Evolutionary conservation across 2,113 vertebrate genomes (phyloP).

Genomic region (Baryphthengus martii): DNA sequence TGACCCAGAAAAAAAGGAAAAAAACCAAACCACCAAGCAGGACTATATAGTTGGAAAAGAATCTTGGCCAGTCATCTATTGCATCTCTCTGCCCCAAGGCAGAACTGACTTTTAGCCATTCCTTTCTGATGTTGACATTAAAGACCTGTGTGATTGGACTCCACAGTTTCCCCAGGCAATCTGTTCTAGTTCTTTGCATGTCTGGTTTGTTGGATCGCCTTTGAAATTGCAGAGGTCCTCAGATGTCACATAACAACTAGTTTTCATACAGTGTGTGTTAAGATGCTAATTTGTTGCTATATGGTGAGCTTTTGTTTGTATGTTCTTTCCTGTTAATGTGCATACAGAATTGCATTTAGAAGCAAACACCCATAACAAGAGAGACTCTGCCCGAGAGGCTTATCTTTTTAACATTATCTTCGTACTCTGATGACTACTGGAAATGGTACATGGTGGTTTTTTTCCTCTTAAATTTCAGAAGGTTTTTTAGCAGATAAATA

Average conservation of each 20-base stretch:
- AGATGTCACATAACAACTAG: neutral
- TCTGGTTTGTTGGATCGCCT: neutral
- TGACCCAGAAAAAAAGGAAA: neutral
- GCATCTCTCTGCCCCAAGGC: neutral
- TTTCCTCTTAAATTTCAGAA: neutral
- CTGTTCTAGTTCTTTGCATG: neutral
- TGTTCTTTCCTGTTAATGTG: neutral
- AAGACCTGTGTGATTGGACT: neutral
- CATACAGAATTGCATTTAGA: neutral
- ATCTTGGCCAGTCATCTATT: neutral
- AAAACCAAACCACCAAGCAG: too few species aligned
- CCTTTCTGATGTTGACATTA: neutral
- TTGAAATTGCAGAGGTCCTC: neutral
- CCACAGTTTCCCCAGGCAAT: neutral
- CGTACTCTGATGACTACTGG: neutral
- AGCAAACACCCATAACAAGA: neutral
- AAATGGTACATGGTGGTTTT: neutral
- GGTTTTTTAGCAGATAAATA: neutral
- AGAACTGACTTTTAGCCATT: neutral
- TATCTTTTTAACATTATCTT: neutral
- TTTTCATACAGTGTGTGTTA: neutral
- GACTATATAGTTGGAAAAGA: neutral
- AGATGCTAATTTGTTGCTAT: neutral
- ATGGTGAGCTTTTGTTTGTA: neutral
- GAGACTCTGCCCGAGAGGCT: neutral